Conservation (phyloP, 2,888 invertebrate species). For the Caenorhabditis zanzibari region DNA sequence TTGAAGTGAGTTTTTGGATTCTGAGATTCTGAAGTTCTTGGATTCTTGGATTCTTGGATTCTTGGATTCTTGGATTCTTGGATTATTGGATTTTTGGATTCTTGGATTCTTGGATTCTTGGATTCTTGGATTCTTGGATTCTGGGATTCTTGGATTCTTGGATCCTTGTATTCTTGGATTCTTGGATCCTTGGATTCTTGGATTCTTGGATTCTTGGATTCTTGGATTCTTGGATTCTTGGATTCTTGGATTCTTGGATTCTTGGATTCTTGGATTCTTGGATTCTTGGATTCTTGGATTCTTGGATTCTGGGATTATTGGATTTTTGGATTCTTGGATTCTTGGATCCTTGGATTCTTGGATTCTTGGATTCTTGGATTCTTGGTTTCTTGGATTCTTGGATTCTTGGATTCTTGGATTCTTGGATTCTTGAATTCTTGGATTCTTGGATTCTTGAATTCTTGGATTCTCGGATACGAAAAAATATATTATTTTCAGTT, state of each 20-base stretch:
- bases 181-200: background rate
- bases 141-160: too few species aligned
- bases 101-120: background rate
- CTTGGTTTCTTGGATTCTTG: background rate
- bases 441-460: background rate
- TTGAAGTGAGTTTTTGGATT: conserved; percentile 7
- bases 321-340: background rate
- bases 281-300: background rate
- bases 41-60: too few species aligned
- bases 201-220: too few species aligned
- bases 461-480: too few species aligned
- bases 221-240: background rate
- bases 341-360: background rate
- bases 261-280: background rate
- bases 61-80: too few species aligned
- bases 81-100: too few species aligned
- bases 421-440: background rate
- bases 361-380: background rate
- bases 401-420: background rate
- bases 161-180: background rate
- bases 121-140: background rate
- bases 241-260: too few species aligned
- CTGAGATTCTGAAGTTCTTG: background rate
- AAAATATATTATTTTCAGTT: conserved; percentile 15
- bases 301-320: background rate